Evolutionary conservation across 2,888 invertebrate species (phyloP).

Genomic region (Zaprionus bogoriensis): DNA sequence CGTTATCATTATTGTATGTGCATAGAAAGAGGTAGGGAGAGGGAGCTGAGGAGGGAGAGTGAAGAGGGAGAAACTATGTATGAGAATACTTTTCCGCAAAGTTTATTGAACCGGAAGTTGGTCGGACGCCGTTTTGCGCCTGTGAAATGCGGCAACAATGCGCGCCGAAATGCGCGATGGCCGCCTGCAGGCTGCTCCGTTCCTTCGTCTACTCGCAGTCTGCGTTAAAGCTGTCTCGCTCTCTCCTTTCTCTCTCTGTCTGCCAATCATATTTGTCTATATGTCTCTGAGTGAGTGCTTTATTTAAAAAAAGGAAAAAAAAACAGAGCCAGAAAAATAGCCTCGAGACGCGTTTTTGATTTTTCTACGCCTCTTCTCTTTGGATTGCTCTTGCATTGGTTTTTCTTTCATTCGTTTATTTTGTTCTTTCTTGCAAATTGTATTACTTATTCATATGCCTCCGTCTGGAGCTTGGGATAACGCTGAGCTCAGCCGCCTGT

Average conservation of each 20-base stretch:
- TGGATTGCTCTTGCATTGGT: conserved; percentile 19
- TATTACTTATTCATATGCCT: conserved; percentile 51
- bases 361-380: conserved; percentile 28
- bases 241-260: too few relatives aligned
- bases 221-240: conserved; percentile 34
- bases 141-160: conserved; percentile 70
- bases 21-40: conserved; percentile 11
- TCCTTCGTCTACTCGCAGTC: conserved; percentile 50
- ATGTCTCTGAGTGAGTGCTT: background rate
- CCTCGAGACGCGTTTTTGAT: conserved; percentile 55
- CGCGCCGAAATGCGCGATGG: conserved; percentile 18
- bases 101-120: conserved; percentile 75
- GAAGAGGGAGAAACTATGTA: conserved; percentile 50
- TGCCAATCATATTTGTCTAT: conserved; percentile 42
- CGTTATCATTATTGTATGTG: conserved; percentile 70
- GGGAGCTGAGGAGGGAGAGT: background rate
- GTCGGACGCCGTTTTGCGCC: conserved; percentile 42
- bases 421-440: conserved; percentile 15
- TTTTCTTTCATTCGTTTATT: conserved; percentile 8
- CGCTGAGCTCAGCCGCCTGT: conserved; percentile 37
- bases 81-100: conserved; percentile 62
- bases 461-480: conserved; percentile 21
- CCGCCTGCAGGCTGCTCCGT: conserved; percentile 7
- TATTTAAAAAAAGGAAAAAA: background rate
- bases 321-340: conserved; percentile 14